phyloP scores from a whole-genome alignment of 35 echinoderm and acorn worm genomes.

The Apostichopus japonicus region DNA sequence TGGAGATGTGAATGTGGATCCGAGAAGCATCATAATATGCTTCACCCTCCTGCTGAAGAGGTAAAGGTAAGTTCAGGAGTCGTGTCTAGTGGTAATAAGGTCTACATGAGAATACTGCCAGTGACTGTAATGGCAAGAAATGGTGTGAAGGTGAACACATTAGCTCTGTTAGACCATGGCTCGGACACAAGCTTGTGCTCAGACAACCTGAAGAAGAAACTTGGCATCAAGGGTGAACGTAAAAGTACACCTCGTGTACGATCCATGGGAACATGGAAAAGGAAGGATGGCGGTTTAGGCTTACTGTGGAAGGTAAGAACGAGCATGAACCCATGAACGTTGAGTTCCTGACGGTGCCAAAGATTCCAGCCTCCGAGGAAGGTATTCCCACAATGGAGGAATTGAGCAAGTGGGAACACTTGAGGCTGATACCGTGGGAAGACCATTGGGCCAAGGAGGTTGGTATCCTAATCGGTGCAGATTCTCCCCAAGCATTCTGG shows the following conservation, averaged over 20 bases:
- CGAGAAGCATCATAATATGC: slow-evolving; percentile 26
- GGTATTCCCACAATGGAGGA: slow-evolving; percentile 41
- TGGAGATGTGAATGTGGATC: slow-evolving; percentile 47
- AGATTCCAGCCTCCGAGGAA: slow-evolving; percentile 36
- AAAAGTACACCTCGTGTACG: slow-evolving; percentile 48
- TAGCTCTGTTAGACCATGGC: slow-evolving; percentile 58
- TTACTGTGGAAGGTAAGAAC: slow-evolving; percentile 53
- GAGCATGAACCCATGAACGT: slow-evolving; percentile 29
- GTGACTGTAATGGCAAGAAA: slow-evolving; percentile 42
- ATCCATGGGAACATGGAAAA: slow-evolving; percentile 49
- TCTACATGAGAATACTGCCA: slow-evolving; percentile 52
- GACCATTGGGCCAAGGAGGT: not conserved
- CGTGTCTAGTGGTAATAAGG: slow-evolving; percentile 43
- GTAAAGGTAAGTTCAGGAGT: slow-evolving; percentile 20
- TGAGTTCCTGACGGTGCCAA: slow-evolving; percentile 50
- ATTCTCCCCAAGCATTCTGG: slow-evolving; percentile 65
- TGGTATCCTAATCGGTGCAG: slow-evolving; percentile 51
- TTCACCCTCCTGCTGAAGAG: slow-evolving; percentile 33
- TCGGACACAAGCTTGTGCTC: slow-evolving; percentile 60
- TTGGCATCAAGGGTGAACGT: slow-evolving; percentile 38
- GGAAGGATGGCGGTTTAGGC: slow-evolving; percentile 53
- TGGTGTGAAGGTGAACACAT: slow-evolving; percentile 56
- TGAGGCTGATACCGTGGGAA: slow-evolving; percentile 43
- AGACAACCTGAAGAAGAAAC: slow-evolving; percentile 23
- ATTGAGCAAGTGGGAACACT: slow-evolving; percentile 53